Percentiles rank a stretch among this genome's conserved stretches.
These are phyloP conservation scores for Ctenodactylus gundi DNA, from an alignment of 2,113 vertebrate species.

Conservation along the genomic window DNA sequence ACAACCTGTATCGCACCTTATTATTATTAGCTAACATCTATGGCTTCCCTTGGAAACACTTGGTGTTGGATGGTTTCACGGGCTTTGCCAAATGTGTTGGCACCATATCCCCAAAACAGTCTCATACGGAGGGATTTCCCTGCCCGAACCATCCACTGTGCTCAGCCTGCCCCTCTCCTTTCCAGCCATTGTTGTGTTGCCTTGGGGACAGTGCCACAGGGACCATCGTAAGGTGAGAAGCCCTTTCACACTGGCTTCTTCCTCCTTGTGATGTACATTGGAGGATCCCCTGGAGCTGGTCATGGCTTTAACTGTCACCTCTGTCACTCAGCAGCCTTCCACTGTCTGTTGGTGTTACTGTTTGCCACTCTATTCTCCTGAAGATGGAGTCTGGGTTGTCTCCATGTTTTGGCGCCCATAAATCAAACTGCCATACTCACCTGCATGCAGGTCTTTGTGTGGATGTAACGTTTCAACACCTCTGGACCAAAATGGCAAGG, in stretches of 20 bases:
- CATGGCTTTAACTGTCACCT: too few species aligned
- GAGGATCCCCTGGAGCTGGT: fast-evolving
- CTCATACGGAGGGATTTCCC: fast-evolving
- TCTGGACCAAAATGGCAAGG: neutral
- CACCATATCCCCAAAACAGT: fast-evolving
- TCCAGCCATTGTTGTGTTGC: fast-evolving
- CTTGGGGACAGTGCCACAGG: fast-evolving
- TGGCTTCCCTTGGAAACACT: neutral
- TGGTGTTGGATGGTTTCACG: neutral
- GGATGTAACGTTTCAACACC: neutral
- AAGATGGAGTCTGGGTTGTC: neutral
- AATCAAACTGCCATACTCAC: too few species aligned
- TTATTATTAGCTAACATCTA: neutral
- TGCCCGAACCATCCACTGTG: neutral
- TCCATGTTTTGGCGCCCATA: neutral
- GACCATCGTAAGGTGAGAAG: fast-evolving
- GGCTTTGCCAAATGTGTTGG: neutral
- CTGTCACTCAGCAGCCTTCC: too few species aligned
- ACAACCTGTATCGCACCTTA: neutral
- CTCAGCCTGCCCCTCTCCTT: fast-evolving
- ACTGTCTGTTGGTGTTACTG: too few species aligned
- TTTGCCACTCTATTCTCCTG: fast-evolving
- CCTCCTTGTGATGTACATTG: fast-evolving
- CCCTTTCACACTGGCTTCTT: neutral
- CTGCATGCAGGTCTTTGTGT: fast-evolving